phyloP scores from a whole-genome alignment of 1,140 invertebrate genomes.

The Eubasilissa regina region DNA sequence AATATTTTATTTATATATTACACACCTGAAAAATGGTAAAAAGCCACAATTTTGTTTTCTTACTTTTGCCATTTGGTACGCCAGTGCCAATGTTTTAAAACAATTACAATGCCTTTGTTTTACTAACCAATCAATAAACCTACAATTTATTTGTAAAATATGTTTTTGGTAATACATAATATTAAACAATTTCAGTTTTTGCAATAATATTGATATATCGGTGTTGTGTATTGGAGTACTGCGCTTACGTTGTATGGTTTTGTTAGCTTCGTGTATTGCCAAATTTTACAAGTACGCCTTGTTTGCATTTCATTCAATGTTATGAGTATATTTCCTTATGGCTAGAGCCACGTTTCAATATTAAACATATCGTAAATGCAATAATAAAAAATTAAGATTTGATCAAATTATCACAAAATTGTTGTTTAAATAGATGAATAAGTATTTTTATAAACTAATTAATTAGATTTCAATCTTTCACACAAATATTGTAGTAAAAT shows the following conservation, averaged over 20 bases:
- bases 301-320: slow-evolving; percentile 3
- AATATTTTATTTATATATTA: slow-evolving; percentile 14
- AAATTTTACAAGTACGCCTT: slow-evolving; percentile 24
- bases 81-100: no score
- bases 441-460: slow-evolving; percentile 3
- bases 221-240: no score
- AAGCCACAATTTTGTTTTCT: no score
- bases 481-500: background rate
- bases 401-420: slow-evolving; percentile 35
- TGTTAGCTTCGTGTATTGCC: slow-evolving; percentile 17
- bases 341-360: slow-evolving; percentile 20
- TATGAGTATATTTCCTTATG: background rate
- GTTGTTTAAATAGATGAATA: slow-evolving; percentile 8
- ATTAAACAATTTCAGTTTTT: background rate
- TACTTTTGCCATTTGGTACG: no score
- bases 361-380: slow-evolving; percentile 1
- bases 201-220: no score
- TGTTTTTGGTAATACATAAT: background rate
- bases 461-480: background rate
- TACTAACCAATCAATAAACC: no score
- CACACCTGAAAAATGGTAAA: no score
- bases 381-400: background rate
- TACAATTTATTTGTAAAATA: background rate
- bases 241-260: background rate
- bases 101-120: no score